Base-by-base conservation (phyloP, 2,888 invertebrate species). In the Drosophila ustulata region DNA sequence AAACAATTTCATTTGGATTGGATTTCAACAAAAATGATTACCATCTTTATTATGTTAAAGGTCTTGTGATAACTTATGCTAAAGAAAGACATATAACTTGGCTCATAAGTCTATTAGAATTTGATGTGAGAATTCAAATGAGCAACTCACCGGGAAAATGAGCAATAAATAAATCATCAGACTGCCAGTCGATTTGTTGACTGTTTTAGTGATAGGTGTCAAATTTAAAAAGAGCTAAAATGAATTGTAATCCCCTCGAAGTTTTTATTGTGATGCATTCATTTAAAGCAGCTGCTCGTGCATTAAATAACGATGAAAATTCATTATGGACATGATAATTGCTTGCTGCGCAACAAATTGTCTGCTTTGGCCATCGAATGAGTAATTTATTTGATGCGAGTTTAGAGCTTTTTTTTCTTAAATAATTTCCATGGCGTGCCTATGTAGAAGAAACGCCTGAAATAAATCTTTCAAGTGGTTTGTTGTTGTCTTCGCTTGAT, bases 401-500 rank as follows among this genome's bases (percentile, higher is more conserved):
- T 5, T 45, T 25, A 18, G 30, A 11, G 8, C 5, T 57, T 37
- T 63, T 59, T 34, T 34, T 32, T 43, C 45, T 13, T 8, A 28
- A 50, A 58, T 47, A 66, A 9, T 71, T 58, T 58, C 59, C 34
- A 55, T 52, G 51, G 49, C 37, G 56, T 45, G 65, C 58, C 34
- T 74, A n/a, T n/a, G n/a, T n/a, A n/a, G 51, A 49, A 53, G 55
- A 49, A 53, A 46, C 39, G 55, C 43, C 47, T 32, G 45, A 39
- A 58, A 62, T 37, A 77, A 82, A 75, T 80, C 86, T 69, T 68
- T 72, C 86, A 80, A 82, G 82, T 82, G 80, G 78, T n/a, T 78
- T 67, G 66, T 57, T 65, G 47, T 64, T 68, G 46, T 47, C 57
- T 59, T 56, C 30, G 47, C 13, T 25, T 64, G 50, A 18, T 47